These are phyloP conservation scores for Idris sp. DNA, from an alignment of 1,140 invertebrate genomes.

Conservation along the genomic window DNA sequence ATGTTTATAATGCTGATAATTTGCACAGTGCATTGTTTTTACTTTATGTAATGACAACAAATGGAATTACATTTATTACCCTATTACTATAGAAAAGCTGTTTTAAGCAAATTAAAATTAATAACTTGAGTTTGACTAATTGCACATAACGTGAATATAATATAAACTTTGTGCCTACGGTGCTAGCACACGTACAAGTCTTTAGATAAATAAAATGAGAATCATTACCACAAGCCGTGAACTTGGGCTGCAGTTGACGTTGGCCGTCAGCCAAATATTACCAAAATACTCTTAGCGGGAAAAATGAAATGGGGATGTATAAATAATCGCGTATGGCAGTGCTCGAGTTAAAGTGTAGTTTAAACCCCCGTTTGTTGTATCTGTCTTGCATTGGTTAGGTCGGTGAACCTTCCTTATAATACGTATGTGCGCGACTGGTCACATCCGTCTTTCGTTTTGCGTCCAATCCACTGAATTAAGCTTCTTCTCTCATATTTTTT, in stretches of 20 bases:
- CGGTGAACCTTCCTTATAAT: slow-evolving; percentile 49
- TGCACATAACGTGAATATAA: not conserved
- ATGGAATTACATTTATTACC: too few species aligned
- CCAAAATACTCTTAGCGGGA: slow-evolving; percentile 41
- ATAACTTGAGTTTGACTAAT: too few species aligned
- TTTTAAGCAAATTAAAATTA: too few species aligned
- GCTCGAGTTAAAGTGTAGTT: slow-evolving; percentile 41
- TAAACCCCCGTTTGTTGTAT: slow-evolving; percentile 38
- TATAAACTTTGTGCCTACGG: not conserved
- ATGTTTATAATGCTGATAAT: too few species aligned
- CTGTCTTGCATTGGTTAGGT: slow-evolving; percentile 45
- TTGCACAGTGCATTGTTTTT: too few species aligned
- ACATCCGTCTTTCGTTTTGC: slow-evolving; percentile 35
- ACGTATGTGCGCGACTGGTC: slow-evolving; percentile 16
- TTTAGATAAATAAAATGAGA: slow-evolving; percentile 12
- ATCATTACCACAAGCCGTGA: slow-evolving; percentile 46
- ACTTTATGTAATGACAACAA: too few species aligned
- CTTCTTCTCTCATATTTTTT: slow-evolving; percentile 4
- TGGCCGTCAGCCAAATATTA: slow-evolving; percentile 48
- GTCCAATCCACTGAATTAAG: slow-evolving; percentile 29
- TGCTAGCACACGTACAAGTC: slow-evolving; percentile 8
- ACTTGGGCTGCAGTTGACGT: slow-evolving; percentile 31
- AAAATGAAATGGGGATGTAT: slow-evolving; percentile 52
- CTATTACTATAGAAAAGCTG: too few species aligned
- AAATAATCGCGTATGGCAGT: slow-evolving; percentile 54